Evolutionary conservation across 2,888 invertebrate species (phyloP), one percentile per base, ranked within the genome.

Genomic region (Lithophane leautieri): DNA sequence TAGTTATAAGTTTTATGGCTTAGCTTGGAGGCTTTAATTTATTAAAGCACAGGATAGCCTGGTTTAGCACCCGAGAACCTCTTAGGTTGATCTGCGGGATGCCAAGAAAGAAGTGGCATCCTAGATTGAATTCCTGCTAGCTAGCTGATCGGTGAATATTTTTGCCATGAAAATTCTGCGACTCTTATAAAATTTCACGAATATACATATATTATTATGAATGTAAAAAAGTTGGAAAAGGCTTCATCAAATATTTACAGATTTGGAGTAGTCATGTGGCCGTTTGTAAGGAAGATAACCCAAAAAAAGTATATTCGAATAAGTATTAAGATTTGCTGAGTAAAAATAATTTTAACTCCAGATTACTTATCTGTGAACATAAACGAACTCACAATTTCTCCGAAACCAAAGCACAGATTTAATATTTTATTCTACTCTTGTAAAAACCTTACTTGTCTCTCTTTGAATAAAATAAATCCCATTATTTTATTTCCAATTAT

Each of bases 401-500:
- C n/a, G 28, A 58, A 67, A 40, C 22, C 28, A 16, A 28, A 28
- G 9, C 14, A 19, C 22, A 28, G 4, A 22, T 22, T 22, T 16
- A 11, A 58, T 28, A 28, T 66, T 28, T 54, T 56, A 54, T 34
- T 58, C 11, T 28, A 8, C 4, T 66, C 2, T 42, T 4, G 14
- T 40, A 40, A 4, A 56, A 52, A n/a, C 14, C 12, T 4, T 34
- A 34, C 1, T 52, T 12, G 25, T 25, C 19, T 25, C 22, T n/a
- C 1, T 73, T 54, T 34, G 11, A 12, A 58, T 16, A 4, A 44
- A 69, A 77, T 60, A 42, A 8, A n/a, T 70, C 8, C 40, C 62
- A 34, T 65, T 78, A 66, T 66, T 67, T 79, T 63, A 50, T 56
- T 63, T 76, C 9, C 54, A 69, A 56, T 76, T 63, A 70, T 34